Base-by-base conservation (phyloP, 2,888 invertebrate species). In the Hirtodrosophila histrioides region DNA sequence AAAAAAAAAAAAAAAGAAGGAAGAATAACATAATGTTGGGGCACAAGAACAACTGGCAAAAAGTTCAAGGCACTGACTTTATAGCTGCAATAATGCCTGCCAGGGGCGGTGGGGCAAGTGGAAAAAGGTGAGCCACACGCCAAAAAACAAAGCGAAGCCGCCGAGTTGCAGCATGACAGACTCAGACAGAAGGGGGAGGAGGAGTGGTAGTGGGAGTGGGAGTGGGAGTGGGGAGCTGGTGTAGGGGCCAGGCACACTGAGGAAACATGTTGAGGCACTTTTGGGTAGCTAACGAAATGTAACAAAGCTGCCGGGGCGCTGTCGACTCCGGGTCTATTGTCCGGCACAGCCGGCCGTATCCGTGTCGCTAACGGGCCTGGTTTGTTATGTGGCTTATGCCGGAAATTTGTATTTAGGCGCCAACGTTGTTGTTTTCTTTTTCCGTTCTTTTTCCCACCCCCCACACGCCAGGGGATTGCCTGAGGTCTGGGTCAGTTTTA, bases 331-430 rank as follows among this genome's bases (percentile, higher is more conserved):
- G 50, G 49, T 63, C 69, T 39, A 70, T 73, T 73, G 71, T 76
- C 72, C 73, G 29, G 39, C 57, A n/a, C 10, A 57, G 46, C 33
- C 39, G 33, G 40, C 60, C 36, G 44, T 39, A 33, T 44, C 44
- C 64, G 48, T 70, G 73, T 69, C 73, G 75, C 82, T 63, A 69
- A 75, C 82, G 67, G 82, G 67, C 61, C 75, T 66, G 88, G 88
- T 81, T 81, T 85, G 82, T 85, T 82, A 75, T 82, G 82, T 75
- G 82, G 82, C 88, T 81, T 85, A 75, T 75, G 64, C 80, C 86
- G 86, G 89, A 88, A 88, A 88, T 86, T 88, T 86, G 86, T 88
- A 83, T 83, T 88, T 87, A 88, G 88, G 67, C 72, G 69, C 60
- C 65, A 51, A 12, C 24, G 40, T 33, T 24, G 43, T 50, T 55